phyloP scores from a whole-genome alignment of 2,113 vertebrate species.

The Morone saxatilis region DNA sequence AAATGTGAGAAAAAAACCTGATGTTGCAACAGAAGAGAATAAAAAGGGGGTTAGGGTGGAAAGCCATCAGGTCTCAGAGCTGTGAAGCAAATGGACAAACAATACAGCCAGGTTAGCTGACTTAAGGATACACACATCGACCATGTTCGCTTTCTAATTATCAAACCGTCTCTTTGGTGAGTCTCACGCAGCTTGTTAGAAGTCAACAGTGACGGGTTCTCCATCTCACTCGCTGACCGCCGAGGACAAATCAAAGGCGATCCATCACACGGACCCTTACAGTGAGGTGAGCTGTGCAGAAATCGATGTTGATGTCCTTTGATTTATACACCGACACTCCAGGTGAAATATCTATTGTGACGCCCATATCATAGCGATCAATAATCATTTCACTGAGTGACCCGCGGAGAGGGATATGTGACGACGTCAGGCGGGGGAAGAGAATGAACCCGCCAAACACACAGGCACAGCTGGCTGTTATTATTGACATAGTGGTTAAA shows the following conservation, averaged over 20 bases:
- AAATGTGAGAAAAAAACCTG: not conserved
- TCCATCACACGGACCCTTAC: constrained; percentile 20
- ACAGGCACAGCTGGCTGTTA: not conserved
- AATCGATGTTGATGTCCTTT: constrained; percentile 51
- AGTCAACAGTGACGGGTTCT: constrained; percentile 1
- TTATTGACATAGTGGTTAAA: not conserved
- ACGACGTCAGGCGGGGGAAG: not conserved
- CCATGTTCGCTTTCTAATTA: constrained; percentile 5
- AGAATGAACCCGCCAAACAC: not conserved
- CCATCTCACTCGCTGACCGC: not conserved
- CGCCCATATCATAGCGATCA: constrained; percentile 21
- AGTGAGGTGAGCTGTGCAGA: not conserved
- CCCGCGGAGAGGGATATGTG: not conserved
- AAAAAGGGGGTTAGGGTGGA: not conserved
- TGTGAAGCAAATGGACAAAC: not conserved
- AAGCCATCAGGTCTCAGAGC: not conserved
- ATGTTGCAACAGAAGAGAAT: not conserved
- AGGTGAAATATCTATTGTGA: constrained; percentile 50
- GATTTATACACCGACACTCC: constrained; percentile 48
- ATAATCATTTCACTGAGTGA: constrained; percentile 45
- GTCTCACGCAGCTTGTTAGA: constrained; percentile 34
- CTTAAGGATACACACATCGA: not conserved
- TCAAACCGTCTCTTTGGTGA: not conserved
- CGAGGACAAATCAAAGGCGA: constrained; percentile 40
- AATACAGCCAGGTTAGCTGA: not conserved